Percentiles rank a stretch among this genome's conserved stretches.
These are phyloP conservation scores for Charadrius vociferus DNA, from an alignment of 2,113 vertebrate genomes.

Conservation along the genomic window DNA sequence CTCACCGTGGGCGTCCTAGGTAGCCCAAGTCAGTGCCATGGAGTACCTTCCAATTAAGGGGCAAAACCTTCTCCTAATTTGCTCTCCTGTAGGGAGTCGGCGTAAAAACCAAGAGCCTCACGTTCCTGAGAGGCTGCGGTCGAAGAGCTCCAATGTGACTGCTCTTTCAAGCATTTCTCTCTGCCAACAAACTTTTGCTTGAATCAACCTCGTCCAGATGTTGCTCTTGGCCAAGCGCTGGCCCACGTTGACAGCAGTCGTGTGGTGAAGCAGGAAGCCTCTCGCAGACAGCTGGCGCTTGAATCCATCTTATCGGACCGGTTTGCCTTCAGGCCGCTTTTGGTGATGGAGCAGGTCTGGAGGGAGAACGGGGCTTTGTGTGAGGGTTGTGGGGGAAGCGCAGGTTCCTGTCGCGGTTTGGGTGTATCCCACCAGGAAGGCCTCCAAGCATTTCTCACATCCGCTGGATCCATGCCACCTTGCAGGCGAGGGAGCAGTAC, in stretches of 20 bases:
- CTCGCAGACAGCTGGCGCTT: neutral
- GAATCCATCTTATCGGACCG: neutral
- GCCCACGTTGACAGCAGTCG: neutral
- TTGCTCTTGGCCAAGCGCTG: neutral
- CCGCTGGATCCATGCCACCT: neutral
- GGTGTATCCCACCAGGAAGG: neutral
- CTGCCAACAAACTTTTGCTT: neutral
- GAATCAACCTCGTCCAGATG: neutral
- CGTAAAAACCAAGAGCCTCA: neutral
- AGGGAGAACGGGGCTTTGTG: neutral
- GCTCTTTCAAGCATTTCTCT: neutral
- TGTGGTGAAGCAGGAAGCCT: neutral
- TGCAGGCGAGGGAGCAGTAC: neutral
- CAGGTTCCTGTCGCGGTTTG: neutral
- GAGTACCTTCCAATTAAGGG: neutral
- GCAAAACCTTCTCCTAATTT: neutral
- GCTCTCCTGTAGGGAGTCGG: fast-evolving
- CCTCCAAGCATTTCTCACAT: neutral
- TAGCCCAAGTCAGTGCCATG: neutral
- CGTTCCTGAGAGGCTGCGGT: neutral
- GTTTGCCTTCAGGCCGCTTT: neutral
- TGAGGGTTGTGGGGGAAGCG: fast-evolving
- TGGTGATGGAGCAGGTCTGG: neutral
- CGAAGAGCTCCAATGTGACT: neutral
- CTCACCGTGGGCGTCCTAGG: neutral